phyloP scores from a whole-genome alignment of 2,888 invertebrate species.

The Byasa hedistus region DNA sequence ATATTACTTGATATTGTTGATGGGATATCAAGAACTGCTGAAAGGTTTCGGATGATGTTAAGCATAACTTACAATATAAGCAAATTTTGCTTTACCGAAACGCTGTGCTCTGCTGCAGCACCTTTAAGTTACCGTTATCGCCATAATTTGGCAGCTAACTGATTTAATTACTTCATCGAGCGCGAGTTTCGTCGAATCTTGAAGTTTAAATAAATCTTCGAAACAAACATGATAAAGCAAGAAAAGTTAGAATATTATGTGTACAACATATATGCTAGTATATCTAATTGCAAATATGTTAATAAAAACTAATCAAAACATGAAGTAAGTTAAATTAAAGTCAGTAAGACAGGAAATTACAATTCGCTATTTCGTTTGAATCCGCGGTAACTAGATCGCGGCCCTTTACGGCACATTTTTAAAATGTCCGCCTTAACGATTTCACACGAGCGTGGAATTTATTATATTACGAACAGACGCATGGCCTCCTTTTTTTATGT shows the following conservation, averaged over 20 bases:
- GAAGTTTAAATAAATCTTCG: too few relatives aligned
- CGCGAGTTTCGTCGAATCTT: too few relatives aligned
- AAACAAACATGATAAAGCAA: too few relatives aligned
- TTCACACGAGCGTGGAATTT: slow-evolving; percentile 20
- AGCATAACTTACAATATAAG: too few relatives aligned
- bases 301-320: slow-evolving; percentile 8
- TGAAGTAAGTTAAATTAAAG: slow-evolving; percentile 16
- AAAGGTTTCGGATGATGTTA: too few relatives aligned
- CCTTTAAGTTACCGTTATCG: too few relatives aligned
- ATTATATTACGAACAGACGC: slow-evolving; percentile 8
- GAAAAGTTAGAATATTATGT: not conserved
- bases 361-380: slow-evolving; percentile 3
- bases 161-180: too few relatives aligned
- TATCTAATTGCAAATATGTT: slow-evolving; percentile 13
- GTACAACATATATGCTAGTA: not conserved
- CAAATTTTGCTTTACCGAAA: too few relatives aligned
- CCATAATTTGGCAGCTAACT: too few relatives aligned
- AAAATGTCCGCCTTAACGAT: slow-evolving; percentile 23
- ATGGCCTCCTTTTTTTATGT: slow-evolving; percentile 5
- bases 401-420: slow-evolving; percentile 9
- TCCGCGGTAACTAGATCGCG: slow-evolving; percentile 12
- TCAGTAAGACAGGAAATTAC: slow-evolving; percentile 21
- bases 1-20: too few relatives aligned
- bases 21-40: too few relatives aligned
- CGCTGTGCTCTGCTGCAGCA: too few relatives aligned